Conservation (phyloP, 2,888 invertebrate species). For the Mesoligia furuncula region DNA sequence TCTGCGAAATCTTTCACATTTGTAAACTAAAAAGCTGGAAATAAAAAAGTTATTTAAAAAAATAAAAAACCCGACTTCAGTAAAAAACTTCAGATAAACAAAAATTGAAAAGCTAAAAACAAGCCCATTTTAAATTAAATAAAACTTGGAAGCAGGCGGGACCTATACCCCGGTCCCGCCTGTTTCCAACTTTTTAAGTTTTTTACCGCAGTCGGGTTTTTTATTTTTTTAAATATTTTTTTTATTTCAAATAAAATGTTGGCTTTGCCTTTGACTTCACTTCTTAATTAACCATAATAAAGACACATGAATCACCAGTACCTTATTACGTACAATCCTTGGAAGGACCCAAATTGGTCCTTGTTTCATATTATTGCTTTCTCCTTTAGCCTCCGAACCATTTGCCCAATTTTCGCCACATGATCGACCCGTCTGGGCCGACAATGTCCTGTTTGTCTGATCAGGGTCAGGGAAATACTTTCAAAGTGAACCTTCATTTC, state of each 20-base stretch:
- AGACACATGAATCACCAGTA: constrained; percentile 2
- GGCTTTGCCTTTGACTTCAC: not conserved
- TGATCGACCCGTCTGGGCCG: constrained; percentile 56
- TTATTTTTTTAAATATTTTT: too few relatives aligned
- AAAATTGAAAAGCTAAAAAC: too few relatives aligned
- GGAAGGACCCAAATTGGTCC: constrained; percentile 35
- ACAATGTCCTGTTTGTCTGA: constrained; percentile 55
- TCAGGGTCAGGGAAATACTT: constrained; percentile 60
- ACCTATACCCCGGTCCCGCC: too few relatives aligned
- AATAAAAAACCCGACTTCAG: too few relatives aligned
- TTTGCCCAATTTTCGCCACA: constrained; percentile 59
- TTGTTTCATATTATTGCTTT: constrained; percentile 49
- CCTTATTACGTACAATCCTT: constrained; percentile 11
- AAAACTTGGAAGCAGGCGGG: too few relatives aligned
- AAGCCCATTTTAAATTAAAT: too few relatives aligned
- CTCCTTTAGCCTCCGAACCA: constrained; percentile 26
- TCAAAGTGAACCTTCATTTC: constrained; percentile 49
- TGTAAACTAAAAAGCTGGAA: too few relatives aligned
- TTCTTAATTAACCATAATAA: constrained; percentile 8
- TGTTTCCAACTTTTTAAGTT: too few relatives aligned
- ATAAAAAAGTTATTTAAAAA: too few relatives aligned
- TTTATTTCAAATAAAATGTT: not conserved
- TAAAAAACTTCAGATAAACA: too few relatives aligned
- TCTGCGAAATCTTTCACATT: too few relatives aligned
- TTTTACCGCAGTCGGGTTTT: too few relatives aligned